Base-by-base conservation (phyloP, 2,113 vertebrate genomes). In the Suricata suricatta region DNA sequence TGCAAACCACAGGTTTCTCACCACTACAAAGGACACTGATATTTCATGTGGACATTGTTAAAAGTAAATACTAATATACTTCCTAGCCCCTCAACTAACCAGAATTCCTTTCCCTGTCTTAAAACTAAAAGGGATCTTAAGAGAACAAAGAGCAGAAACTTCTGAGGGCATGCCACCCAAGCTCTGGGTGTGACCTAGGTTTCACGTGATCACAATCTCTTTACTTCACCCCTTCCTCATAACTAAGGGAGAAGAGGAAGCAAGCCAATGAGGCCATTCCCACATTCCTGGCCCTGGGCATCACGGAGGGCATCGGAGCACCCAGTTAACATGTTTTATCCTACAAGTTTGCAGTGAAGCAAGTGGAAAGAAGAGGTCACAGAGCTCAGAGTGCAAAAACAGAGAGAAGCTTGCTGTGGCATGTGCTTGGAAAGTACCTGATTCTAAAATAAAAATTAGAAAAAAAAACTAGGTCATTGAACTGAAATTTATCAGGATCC, bases 361-460 rank as follows among this genome's bases (percentile, higher is more conserved):
- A 88, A 64, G 89, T 74, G 41, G 86, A 80, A 76, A 95, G 84
- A 79, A 41, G 23, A 76, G 85, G 79, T 93, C 90, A 90, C 12
- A 60, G 69, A 90, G 71, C 66, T 72, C 19, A 11, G 66, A 92
- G 47, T 57, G 17, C n/a, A 69, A 27, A 96, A 74, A 71, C 86
- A 13, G 16, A 31, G 72, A 88, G 86, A 72, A 31, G 60, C 86
- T 87, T 91, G 95, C 60, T 66, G 64, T 54, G 41, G 41, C 79
- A 47, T 33, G 64, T 69, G 79, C 88, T 96, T 95, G 94, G 77
- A 95, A 98, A 96, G n/a, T 50, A 44, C 79, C 96, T 97, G 86
- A 68, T 63, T 86, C 64, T 94, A 90, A 95, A 94, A 93, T 52
- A 97, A 97, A 97, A 95, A 69, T 74, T 83, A 29, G 23, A 41